A percentile compares a stretch with the other conserved stretches of the same genome.
These are phyloP conservation scores for Elmis aenea DNA, from an alignment of 2,888 invertebrate genomes.

Conservation along the genomic window DNA sequence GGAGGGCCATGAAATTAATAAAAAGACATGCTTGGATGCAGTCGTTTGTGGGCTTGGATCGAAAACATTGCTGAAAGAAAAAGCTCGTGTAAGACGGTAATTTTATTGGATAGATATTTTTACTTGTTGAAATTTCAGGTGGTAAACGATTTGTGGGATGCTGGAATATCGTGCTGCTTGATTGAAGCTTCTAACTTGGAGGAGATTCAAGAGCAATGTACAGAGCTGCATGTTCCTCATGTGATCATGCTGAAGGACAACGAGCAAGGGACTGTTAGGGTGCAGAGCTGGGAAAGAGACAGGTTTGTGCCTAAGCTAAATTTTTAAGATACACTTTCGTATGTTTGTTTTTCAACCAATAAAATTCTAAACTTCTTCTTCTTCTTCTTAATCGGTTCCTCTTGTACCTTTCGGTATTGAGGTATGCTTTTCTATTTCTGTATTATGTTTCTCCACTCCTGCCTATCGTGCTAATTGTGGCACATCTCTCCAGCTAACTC, in stretches of 20 bases:
- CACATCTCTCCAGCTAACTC: too few species aligned
- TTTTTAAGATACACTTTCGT: too few species aligned
- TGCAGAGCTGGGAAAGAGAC: conserved; percentile 61
- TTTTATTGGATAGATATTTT: conserved; percentile 4
- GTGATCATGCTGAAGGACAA: conserved; percentile 56
- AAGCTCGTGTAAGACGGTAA: conserved; percentile 41
- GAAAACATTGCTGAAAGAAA: conserved; percentile 55
- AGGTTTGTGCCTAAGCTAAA: too few species aligned
- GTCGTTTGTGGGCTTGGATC: conserved; percentile 62
- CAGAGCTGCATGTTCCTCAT: conserved; percentile 57
- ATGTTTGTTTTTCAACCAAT: too few species aligned
- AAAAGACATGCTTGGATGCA: conserved; percentile 51
- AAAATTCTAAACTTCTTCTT: too few species aligned
- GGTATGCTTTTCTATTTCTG: too few species aligned
- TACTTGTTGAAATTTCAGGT: too few species aligned
- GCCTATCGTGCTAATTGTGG: too few species aligned
- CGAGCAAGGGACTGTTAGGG: conserved; percentile 52
- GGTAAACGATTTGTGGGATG: conserved; percentile 64
- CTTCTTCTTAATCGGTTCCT: too few species aligned
- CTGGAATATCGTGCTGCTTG: conserved; percentile 60
- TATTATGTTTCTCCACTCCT: too few species aligned
- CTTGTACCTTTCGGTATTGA: too few species aligned
- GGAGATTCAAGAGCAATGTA: conserved; percentile 61
- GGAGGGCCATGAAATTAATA: conserved; percentile 46
- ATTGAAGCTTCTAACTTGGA: conserved; percentile 58